Evolutionary conservation across 2,888 invertebrate genomes (phyloP), one percentile per base, ranked within the genome.

Genomic region (Tetranychus piercei): DNA sequence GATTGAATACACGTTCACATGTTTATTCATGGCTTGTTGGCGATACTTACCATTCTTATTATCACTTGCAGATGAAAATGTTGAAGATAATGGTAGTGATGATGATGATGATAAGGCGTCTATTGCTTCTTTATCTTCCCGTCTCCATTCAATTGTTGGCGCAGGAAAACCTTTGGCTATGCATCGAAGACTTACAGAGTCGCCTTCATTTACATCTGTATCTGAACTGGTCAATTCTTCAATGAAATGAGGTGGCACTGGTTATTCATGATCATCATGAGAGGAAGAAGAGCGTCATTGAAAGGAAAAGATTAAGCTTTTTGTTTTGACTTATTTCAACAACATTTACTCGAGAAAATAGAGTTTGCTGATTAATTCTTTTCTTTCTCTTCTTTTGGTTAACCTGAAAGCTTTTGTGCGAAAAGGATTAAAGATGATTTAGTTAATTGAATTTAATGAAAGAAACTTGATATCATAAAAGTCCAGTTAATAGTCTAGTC

Each of bases 161-260:
- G 88, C 87, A 78, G 93, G 93, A 81, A 90, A 91, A 81, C 92
- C 93, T 82, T 89, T 89, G 81, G 92, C 92, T 83, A 89, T 89
- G 84, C 93, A 93, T 81, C 88, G 89, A 81, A 93, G 86, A 79
- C 90, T 91, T 81, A 92, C 90, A 85, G 92, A 92, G 81, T 90
- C 88, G 80, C 90, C 90, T 86, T 93, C 93, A 77, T 92, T 87
- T 78, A 92, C 91, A 82, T 92, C 92, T 80, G 91, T 90, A 84
- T 93, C 93, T 82, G 91, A 91, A 81, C 92, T 92, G 82, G 91
- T 91, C 83, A 89, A 85, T 77, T 90, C 88, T 85, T 93, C 92
- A 84, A 92, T 91, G 82, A 93, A 92, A 83, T 91, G 90, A 76
- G 93, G 93, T 74, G 93, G 92, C 80, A 93, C 93, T 93, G 66